Evolutionary conservation across 2,113 vertebrate species (phyloP), one percentile per base, ranked within the genome.

Genomic region (Oreochromis spilurus): DNA sequence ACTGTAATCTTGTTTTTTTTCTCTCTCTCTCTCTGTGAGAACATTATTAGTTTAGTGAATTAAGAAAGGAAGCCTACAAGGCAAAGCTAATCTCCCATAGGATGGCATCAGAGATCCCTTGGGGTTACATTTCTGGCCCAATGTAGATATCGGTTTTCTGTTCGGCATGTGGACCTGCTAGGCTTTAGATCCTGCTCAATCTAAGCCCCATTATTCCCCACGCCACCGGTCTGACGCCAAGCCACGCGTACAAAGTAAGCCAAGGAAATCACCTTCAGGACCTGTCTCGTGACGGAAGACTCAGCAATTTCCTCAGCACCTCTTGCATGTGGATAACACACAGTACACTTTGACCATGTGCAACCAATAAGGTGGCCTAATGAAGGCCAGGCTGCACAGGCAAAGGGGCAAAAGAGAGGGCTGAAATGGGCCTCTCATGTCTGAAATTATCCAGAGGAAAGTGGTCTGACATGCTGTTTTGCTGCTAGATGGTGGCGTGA

Each of bases 261-360:
- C 87, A 83, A 96, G 96, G 96, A 96, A 96, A 95, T 96, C 92
- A 50, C 93, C 93, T 88, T 88, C 57, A 90, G 89, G 91, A 95
- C 90, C 93, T 89, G 92, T 93, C 95, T 92, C 93, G 93, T 85
- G 38, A 95, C 88, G 70, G 91, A 96, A 93, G 94, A 94, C 92
- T 94, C 94, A 88, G 93, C 95, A 96, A 97, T 97, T 97, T 97
- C 95, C 96, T 96, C 91, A 87, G 93, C 95, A 97, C 97, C 96
- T 97, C 96, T 96, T 93, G 92, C 87, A 95, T 94, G 95, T 95
- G 91, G 92, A 92, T 96, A 96, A 96, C 92, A 96, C 95, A 94
- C 86, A 85, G 86, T 91, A 84, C 89, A 84, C 89, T 94, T 60
- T 87, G 91, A 83, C 94, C 97, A 97, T 95, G 91, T 97, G 97